These are phyloP conservation scores for Polypedilum pembai DNA, from an alignment of 1,140 invertebrate genomes.

Conservation along the genomic window DNA sequence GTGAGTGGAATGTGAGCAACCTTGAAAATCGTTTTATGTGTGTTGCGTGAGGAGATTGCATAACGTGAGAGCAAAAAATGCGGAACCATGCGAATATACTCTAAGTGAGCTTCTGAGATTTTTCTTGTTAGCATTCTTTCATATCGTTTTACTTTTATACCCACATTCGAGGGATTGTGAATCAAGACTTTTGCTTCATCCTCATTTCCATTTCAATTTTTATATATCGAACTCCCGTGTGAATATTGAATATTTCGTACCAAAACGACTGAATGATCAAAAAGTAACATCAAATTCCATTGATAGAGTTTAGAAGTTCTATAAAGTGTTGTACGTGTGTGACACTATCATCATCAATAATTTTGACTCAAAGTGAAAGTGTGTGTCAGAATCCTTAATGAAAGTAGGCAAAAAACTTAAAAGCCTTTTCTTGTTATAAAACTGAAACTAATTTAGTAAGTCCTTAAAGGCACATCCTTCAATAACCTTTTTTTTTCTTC, in stretches of 20 bases:
- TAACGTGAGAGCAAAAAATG: constrained; percentile 13
- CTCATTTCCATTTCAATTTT: neutral
- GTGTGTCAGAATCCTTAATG: neutral
- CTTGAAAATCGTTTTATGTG: constrained; percentile 23
- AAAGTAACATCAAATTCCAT: too few species aligned
- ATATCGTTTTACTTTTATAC: too few species aligned
- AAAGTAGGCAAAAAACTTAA: neutral
- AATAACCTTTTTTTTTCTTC: neutral
- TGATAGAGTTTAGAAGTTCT: neutral
- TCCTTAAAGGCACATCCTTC: neutral
- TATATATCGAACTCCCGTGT: neutral
- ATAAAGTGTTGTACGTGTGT: neutral
- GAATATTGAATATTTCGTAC: neutral
- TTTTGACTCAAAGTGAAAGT: neutral
- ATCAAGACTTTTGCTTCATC: neutral
- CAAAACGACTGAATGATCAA: too few species aligned
- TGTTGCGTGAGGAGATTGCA: constrained; percentile 24
- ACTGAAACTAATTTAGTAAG: constrained; percentile 15
- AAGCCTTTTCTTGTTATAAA: neutral
- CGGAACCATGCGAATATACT: neutral
- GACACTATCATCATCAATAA: neutral
- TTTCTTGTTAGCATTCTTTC: neutral
- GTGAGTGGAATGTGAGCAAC: neutral
- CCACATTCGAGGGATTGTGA: too few species aligned
- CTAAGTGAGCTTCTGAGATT: constrained; percentile 10